These are phyloP conservation scores for Vultur gryphus DNA, from an alignment of 2,797 vertebrate genomes.

Conservation along the genomic window DNA sequence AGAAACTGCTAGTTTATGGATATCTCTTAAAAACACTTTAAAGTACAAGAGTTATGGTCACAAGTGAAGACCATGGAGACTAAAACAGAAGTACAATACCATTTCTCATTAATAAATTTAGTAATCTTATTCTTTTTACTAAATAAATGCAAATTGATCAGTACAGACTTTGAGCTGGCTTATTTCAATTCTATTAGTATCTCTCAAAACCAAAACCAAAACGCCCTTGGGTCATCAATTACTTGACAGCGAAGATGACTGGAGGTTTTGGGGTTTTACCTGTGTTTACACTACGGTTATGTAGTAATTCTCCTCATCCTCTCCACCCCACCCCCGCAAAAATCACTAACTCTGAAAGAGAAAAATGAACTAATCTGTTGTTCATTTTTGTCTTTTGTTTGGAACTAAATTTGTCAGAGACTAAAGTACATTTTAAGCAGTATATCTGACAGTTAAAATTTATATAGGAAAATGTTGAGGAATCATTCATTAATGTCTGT, in stretches of 20 bases:
- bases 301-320: not conserved
- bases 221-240: not conserved
- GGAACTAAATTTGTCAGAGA: not conserved
- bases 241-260: rapidly evolving
- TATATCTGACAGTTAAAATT: not conserved
- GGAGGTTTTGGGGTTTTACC: not conserved
- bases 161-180: too few relatives aligned
- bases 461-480: not conserved
- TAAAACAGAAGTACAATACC: not conserved
- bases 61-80: not conserved
- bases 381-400: not conserved
- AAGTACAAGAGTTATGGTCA: not conserved
- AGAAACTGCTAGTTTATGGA: not conserved
- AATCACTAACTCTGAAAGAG: not conserved
- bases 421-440: not conserved
- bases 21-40: not conserved
- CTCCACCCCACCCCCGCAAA: not conserved
- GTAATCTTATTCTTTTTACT: not conserved
- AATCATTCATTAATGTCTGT: not conserved
- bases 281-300: not conserved
- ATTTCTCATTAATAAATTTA: not conserved
- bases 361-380: not conserved
- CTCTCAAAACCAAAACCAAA: not conserved
- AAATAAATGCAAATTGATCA: not conserved
- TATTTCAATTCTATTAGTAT: not conserved